These are phyloP conservation scores for Cynopterus brachyotis DNA, from an alignment of 2,113 vertebrate genomes.

Conservation along the genomic window DNA sequence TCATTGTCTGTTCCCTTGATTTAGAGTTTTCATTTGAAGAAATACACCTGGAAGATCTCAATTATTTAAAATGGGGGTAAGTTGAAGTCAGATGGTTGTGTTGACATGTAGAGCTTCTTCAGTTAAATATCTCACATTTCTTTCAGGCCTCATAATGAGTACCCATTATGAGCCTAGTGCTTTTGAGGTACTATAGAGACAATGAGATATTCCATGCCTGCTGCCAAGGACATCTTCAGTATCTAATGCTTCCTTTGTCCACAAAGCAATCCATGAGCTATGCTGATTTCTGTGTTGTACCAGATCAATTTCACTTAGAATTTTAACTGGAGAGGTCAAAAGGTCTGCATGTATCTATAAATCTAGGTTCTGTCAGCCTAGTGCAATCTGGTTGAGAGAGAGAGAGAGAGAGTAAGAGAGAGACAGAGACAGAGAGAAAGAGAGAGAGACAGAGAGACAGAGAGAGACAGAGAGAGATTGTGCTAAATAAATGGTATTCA, in stretches of 20 bases:
- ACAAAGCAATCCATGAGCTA: neutral
- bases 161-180: neutral
- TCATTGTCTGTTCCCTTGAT: constrained; percentile 41
- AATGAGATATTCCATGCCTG: neutral
- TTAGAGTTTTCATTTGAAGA: constrained; percentile 52
- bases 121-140: neutral
- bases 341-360: constrained; percentile 52
- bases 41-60: neutral
- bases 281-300: constrained; percentile 41
- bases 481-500: constrained; percentile 49
- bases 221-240: neutral
- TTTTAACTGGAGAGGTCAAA: constrained; percentile 53
- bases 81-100: neutral
- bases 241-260: neutral
- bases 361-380: constrained; percentile 49
- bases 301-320: constrained; percentile 63
- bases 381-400: neutral
- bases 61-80: neutral
- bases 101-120: neutral
- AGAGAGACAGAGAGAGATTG: neutral
- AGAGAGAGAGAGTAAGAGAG: neutral
- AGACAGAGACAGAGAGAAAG: neutral
- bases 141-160: neutral
- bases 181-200: neutral
- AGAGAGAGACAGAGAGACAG: neutral